A percentile compares a stretch with the other conserved stretches of the same genome.
Evolutionary conservation across 2,113 vertebrate genomes (phyloP).

Genomic region (Anseranas semipalmata): DNA sequence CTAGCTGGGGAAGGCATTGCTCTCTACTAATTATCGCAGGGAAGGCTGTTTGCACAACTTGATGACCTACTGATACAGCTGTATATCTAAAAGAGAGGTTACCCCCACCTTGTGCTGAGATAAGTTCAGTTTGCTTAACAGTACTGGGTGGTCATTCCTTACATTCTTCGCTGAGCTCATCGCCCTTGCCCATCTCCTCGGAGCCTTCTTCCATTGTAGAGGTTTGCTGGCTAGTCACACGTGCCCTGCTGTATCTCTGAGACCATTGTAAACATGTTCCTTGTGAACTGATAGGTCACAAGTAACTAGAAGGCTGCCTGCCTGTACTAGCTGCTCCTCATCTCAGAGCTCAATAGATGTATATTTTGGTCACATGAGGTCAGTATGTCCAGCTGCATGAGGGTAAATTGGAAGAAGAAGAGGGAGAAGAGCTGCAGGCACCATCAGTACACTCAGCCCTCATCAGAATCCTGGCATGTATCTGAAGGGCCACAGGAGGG

Average conservation of each 20-base stretch:
- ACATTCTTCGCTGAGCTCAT: fast-evolving
- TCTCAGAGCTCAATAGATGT: fast-evolving
- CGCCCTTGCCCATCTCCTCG: not conserved
- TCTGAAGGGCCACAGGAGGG: not conserved
- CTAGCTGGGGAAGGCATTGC: not conserved
- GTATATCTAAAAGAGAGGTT: not conserved
- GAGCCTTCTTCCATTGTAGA: not conserved
- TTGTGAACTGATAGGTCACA: not conserved
- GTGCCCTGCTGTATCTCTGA: not conserved
- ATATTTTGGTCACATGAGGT: not conserved
- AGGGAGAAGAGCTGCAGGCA: not conserved
- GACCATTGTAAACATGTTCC: not conserved
- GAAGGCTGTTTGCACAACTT: not conserved
- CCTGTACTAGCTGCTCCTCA: not conserved
- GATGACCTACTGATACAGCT: not conserved
- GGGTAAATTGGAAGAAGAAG: not conserved
- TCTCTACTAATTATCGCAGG: not conserved
- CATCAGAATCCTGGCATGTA: not conserved
- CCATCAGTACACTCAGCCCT: not conserved
- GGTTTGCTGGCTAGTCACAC: not conserved
- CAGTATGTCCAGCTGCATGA: not conserved
- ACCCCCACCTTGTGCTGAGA: not conserved
- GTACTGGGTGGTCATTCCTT: not conserved
- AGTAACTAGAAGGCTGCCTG: not conserved
- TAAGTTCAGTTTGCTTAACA: not conserved